Conservation (phyloP, 1,140 invertebrate species). For the Ceratitis capitata region DNA sequence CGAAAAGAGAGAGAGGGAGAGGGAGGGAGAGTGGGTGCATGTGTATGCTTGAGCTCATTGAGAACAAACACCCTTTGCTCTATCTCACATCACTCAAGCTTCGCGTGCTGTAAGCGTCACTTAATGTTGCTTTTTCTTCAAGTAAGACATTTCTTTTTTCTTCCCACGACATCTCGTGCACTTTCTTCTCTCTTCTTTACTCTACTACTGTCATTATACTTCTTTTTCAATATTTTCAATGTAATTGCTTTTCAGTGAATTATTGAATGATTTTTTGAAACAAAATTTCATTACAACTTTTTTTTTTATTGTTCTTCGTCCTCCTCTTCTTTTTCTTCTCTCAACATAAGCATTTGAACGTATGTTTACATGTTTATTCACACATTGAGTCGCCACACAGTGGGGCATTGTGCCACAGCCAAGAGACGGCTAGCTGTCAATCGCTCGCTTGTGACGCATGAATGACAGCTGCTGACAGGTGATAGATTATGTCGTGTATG, state of each 20-base stretch:
- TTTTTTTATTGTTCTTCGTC: background rate
- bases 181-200: background rate
- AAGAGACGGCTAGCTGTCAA: slow-evolving; percentile 58
- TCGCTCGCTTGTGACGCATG: slow-evolving; percentile 59
- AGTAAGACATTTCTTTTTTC: background rate
- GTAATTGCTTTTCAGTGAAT: background rate
- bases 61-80: too few relatives aligned
- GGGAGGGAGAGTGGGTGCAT: too few relatives aligned
- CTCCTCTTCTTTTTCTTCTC: background rate
- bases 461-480: slow-evolving; percentile 65
- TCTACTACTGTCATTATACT: background rate
- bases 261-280: slow-evolving; percentile 15
- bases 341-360: background rate
- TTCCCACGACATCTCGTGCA: too few relatives aligned
- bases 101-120: background rate
- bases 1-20: too few relatives aligned
- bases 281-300: background rate
- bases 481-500: slow-evolving; percentile 57
- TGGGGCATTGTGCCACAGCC: background rate
- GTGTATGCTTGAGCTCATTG: background rate
- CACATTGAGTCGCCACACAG: background rate
- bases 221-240: background rate
- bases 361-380: slow-evolving; percentile 36
- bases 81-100: background rate
- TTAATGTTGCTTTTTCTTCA: background rate